Conservation (phyloP, 2,113 vertebrate species). For the Trochalopteron elliotii region DNA sequence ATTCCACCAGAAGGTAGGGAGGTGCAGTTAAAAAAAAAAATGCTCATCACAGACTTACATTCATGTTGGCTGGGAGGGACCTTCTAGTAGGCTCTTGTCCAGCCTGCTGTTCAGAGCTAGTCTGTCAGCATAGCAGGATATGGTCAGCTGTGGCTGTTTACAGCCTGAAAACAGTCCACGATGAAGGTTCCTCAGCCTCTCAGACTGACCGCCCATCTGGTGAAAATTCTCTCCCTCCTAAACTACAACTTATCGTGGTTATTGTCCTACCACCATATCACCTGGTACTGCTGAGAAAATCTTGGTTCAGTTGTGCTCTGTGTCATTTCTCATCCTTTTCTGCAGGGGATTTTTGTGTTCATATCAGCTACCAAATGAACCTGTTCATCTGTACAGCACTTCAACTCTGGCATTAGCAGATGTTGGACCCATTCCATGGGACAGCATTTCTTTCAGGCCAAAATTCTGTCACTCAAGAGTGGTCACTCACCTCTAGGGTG, state of each 20-base stretch:
- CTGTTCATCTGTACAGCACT: not conserved
- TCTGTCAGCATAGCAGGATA: not conserved
- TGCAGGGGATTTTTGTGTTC: not conserved
- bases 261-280: not conserved
- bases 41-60: not conserved
- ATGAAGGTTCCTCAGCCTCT: not conserved
- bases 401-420: not conserved
- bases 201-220: not conserved
- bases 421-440: not conserved
- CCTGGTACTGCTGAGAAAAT: not conserved
- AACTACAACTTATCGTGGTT: not conserved
- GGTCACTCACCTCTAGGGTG: slow-evolving; percentile 85
- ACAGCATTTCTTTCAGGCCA: not conserved
- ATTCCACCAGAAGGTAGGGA: not conserved
- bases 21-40: not conserved
- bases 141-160: not conserved
- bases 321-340: not conserved
- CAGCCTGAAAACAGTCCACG: not conserved
- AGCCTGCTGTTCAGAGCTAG: not conserved
- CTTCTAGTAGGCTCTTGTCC: not conserved
- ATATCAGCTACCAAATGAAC: not conserved
- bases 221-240: not conserved
- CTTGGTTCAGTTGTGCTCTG: not conserved
- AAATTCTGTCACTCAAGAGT: not conserved
- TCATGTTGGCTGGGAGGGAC: not conserved